Percentiles rank a stretch among this genome's conserved stretches.
Conservation (phyloP, 2,888 invertebrate species). For the Cantharis rustica region DNA sequence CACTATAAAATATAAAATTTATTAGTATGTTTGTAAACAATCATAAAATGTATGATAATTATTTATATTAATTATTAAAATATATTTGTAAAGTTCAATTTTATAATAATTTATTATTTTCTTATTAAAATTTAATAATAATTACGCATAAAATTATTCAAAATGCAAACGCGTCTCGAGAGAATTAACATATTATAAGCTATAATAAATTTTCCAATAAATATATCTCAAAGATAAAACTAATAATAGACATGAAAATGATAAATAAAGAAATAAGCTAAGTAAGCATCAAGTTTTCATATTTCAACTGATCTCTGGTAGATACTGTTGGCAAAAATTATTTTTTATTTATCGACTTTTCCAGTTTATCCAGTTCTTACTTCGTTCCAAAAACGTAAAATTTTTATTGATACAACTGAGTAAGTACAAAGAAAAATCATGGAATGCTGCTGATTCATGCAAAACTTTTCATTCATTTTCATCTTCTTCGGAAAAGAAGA, state of each 20-base stretch:
- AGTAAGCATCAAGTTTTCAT: too few relatives aligned
- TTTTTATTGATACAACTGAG: too few relatives aligned
- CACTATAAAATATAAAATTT: constrained; percentile 37
- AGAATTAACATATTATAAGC: neutral
- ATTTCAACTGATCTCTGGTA: too few relatives aligned
- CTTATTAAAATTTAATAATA: neutral
- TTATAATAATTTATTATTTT: neutral
- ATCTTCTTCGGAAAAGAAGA: too few relatives aligned
- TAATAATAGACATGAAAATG: neutral
- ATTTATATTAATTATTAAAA: neutral
- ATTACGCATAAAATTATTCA: neutral
- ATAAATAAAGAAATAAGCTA: neutral
- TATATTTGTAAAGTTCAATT: neutral
- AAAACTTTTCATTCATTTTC: too few relatives aligned
- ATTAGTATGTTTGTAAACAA: neutral
- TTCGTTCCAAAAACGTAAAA: too few relatives aligned
- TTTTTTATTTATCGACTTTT: too few relatives aligned
- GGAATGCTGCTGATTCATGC: too few relatives aligned
- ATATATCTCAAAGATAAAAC: neutral
- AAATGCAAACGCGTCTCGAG: neutral
- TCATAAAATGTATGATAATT: neutral
- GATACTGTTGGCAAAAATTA: too few relatives aligned
- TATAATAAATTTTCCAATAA: neutral
- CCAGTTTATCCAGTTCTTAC: too few relatives aligned
- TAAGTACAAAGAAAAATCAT: too few relatives aligned